A percentile compares a stretch with the other conserved stretches of the same genome.
Conservation (phyloP, 2,797 vertebrate species). For the Fundulus diaphanus region DNA sequence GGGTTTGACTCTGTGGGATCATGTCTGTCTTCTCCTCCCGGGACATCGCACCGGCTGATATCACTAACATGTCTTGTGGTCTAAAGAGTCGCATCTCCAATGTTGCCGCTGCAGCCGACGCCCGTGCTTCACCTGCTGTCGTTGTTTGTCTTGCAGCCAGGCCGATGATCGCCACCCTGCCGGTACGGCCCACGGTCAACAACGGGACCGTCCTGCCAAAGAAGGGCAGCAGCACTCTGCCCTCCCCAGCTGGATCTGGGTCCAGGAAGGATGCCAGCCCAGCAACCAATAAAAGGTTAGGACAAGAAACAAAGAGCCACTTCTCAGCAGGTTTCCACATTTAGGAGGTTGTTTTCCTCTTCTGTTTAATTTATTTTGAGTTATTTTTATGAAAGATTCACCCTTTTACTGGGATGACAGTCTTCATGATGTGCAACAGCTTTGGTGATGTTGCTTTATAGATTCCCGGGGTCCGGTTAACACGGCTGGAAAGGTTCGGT, state of each 20-base stretch:
- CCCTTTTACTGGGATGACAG: not conserved
- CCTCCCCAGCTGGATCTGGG: conserved; percentile 91
- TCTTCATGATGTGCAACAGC: not conserved
- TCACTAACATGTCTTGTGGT: not conserved
- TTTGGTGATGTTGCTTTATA: conserved; percentile 9
- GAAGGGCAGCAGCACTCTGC: conserved; percentile 89
- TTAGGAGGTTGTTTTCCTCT: not conserved
- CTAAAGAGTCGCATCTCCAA: not conserved
- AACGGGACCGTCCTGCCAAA: conserved; percentile 97
- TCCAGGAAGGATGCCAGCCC: conserved; percentile 87
- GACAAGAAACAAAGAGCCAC: not conserved
- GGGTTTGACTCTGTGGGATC: not conserved
- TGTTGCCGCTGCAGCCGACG: not conserved
- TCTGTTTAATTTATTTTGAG: not conserved
- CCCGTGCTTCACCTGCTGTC: not conserved
- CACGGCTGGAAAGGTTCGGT: conserved; percentile 4
- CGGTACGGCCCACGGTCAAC: conserved; percentile 90
- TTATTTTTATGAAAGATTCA: not conserved
- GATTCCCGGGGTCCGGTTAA: not conserved
- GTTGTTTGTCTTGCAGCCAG: conserved; percentile 84
- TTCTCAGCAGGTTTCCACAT: not conserved
- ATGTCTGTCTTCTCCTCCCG: not conserved
- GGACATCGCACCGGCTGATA: not conserved
- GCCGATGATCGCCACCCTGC: conserved; percentile 92
- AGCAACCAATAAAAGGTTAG: conserved; percentile 89